These are phyloP conservation scores for Leptinotarsa texana DNA, from an alignment of 1,140 invertebrate genomes.

Conservation along the genomic window DNA sequence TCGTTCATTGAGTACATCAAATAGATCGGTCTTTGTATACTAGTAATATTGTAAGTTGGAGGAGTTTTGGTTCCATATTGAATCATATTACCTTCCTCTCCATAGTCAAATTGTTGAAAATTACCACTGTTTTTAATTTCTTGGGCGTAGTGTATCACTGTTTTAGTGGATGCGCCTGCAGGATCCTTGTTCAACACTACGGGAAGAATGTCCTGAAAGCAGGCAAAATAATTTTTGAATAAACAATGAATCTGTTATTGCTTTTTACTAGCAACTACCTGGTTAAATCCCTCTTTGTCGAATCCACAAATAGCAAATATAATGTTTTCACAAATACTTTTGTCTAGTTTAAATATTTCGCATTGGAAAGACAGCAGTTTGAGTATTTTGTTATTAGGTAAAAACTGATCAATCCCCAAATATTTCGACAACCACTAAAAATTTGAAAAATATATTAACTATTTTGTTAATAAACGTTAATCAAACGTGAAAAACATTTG, in stretches of 20 bases:
- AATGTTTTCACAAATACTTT: conserved; percentile 66
- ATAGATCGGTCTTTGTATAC: conserved; percentile 69
- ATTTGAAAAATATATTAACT: background rate
- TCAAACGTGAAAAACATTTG: too few relatives aligned
- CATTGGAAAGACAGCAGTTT: conserved; percentile 67
- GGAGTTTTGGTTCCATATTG: conserved; percentile 64
- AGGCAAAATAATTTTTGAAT: background rate
- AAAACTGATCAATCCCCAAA: conserved; percentile 68
- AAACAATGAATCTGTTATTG: too few relatives aligned
- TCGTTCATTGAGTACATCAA: conserved; percentile 74
- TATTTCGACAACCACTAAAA: conserved; percentile 62
- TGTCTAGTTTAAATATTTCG: conserved; percentile 61
- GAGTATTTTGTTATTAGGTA: conserved; percentile 66
- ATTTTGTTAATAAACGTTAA: too few relatives aligned
- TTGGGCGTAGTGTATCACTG: conserved; percentile 73
- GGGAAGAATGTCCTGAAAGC: conserved; percentile 62
- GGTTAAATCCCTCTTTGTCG: conserved; percentile 70
- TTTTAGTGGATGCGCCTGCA: conserved; percentile 78
- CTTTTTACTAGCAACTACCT: conserved; percentile 11
- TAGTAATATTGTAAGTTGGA: conserved; percentile 67
- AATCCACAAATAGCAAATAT: conserved; percentile 70
- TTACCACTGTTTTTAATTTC: conserved; percentile 63
- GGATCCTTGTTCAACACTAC: conserved; percentile 75
- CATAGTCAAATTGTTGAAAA: conserved; percentile 73
- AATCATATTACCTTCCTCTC: conserved; percentile 59